Conservation (phyloP, 1,140 invertebrate species). For the Marisa cornuarietis region DNA sequence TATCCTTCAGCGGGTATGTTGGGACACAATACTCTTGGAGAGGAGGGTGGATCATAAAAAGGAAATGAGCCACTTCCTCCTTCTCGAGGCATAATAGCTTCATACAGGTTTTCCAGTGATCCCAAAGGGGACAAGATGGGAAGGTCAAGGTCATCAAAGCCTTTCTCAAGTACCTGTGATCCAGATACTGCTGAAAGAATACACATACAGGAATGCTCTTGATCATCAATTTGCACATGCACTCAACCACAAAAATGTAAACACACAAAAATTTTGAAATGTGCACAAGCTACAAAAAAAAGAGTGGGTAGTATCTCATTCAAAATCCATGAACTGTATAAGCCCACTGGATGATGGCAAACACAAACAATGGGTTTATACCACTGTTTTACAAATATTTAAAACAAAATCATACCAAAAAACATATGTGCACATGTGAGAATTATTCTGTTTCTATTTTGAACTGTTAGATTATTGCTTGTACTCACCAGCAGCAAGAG, state of each 20-base stretch:
- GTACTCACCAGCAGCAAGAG: constrained; percentile 45
- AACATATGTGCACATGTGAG: no score
- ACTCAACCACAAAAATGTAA: no score
- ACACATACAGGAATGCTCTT: not conserved
- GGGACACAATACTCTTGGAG: constrained; percentile 27
- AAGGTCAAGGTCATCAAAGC: constrained; percentile 44
- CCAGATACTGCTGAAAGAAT: constrained; percentile 7
- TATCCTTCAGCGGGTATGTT: constrained; percentile 50
- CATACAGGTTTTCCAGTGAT: constrained; percentile 59
- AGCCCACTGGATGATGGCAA: no score
- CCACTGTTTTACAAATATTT: no score
- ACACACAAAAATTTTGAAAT: no score
- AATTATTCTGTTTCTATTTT: no score
- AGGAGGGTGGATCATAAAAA: constrained; percentile 41
- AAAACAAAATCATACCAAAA: no score
- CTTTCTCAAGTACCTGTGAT: constrained; percentile 39
- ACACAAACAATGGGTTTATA: no score
- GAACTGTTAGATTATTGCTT: no score
- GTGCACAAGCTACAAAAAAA: no score
- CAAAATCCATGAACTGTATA: no score
- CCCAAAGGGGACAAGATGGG: constrained; percentile 55
- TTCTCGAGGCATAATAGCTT: constrained; percentile 53
- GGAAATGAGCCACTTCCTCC: constrained; percentile 25
- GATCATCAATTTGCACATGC: not conserved
- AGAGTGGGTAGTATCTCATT: no score